These are phyloP conservation scores for Hemiprocne comata DNA, from an alignment of 2,113 vertebrate species.

Conservation along the genomic window DNA sequence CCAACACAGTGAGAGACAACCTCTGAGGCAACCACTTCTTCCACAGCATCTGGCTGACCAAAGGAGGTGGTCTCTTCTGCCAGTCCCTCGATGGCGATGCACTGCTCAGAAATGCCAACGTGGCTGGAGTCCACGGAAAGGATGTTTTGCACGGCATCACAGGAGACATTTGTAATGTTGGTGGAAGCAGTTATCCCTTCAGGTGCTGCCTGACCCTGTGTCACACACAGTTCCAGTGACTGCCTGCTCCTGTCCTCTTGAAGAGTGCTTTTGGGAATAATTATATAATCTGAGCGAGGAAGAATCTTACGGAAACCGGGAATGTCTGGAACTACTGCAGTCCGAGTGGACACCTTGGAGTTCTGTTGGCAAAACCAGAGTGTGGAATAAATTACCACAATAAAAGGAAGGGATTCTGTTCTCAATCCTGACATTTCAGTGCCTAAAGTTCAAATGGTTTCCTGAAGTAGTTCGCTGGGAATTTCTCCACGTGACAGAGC, in stretches of 20 bases:
- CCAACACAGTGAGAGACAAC: slow-evolving; percentile 70
- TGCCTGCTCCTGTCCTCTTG: slow-evolving; percentile 76
- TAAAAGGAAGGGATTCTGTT: neutral
- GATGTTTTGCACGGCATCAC: slow-evolving; percentile 70
- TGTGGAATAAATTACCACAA: neutral
- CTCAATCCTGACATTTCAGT: neutral
- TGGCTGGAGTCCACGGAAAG: slow-evolving; percentile 66
- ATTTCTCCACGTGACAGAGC: neutral
- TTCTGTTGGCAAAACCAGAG: slow-evolving; percentile 64
- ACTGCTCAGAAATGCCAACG: slow-evolving; percentile 79
- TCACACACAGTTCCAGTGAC: slow-evolving; percentile 77
- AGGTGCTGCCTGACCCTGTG: slow-evolving; percentile 40
- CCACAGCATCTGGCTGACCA: slow-evolving; percentile 54
- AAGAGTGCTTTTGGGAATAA: slow-evolving; percentile 84
- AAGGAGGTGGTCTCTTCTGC: slow-evolving; percentile 74
- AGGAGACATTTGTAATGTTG: slow-evolving; percentile 16
- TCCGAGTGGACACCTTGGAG: slow-evolving; percentile 67
- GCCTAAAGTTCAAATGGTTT: neutral
- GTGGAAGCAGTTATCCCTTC: slow-evolving; percentile 62
- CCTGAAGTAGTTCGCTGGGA: neutral
- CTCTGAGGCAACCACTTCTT: slow-evolving; percentile 73
- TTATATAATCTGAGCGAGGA: slow-evolving; percentile 89
- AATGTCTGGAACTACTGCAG: slow-evolving; percentile 82
- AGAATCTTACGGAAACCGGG: slow-evolving; percentile 97
- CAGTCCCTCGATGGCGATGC: slow-evolving; percentile 79